Base-by-base conservation (phyloP, 2,888 invertebrate genomes). In the Cantharis lateralis region DNA sequence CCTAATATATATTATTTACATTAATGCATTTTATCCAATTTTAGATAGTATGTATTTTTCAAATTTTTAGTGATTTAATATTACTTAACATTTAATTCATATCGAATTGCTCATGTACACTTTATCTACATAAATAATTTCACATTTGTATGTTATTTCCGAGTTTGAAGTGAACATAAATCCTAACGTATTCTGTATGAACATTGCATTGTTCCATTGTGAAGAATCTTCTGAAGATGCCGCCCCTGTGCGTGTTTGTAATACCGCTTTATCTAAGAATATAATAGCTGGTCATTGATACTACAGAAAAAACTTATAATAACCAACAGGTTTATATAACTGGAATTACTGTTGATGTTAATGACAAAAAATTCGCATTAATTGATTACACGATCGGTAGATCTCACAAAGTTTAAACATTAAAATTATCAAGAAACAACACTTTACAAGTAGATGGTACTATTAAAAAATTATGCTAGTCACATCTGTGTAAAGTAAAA, bases 131-230 rank as follows among this genome's bases (percentile, higher is more conserved):
- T 78, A 78, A 75, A 78, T 78, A 75, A 75, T 75, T 75, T 78
- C 72, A 75, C 78, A 78, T 78, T 78, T 75, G 75, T 78, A 76
- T 74, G 78, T 74, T 69, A 62, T 74, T 76, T 74, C 78, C 71
- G 78, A 76, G 72, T 77, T 78, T 72, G 74, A 78, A 73, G 70
- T 68, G 73, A 70, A 77, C 78, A 81, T 81, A 80, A 80, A 80
- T 78, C 81, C 77, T 79, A 81, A 80, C 79, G 75, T 81, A 80
- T 81, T 82, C 81, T 79, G 78, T 80, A 78, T 79, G 80, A 80
- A 81, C 80, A 81, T 76, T 79, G 80, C 80, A 82, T 82, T 82
- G 82, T 82, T 82, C 82, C 81, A 82, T 82, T 82, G 82, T 82
- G 78, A 81, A 78, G 78, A 76, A 78, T 77, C 78, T 79, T 81